Conservation (phyloP, 2,888 invertebrate species). For the Lampropteryx suffumata region DNA sequence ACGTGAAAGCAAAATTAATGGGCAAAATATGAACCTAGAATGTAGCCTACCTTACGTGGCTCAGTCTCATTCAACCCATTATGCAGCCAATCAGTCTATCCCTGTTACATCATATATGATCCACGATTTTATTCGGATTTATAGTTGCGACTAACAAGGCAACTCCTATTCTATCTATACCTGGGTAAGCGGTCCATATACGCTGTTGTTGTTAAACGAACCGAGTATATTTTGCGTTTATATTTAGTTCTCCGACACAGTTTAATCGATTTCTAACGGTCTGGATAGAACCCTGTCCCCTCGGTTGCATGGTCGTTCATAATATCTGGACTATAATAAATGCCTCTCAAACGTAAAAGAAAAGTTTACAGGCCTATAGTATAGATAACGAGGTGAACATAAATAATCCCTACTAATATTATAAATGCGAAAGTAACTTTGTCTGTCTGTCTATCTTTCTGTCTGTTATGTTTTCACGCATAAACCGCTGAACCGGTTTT, state of each 20-base stretch:
- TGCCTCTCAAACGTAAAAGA: not conserved
- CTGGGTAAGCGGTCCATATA: conserved; percentile 12
- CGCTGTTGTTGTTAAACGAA: conserved; percentile 21
- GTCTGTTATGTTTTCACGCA: too few relatives aligned
- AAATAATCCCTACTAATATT: too few relatives aligned
- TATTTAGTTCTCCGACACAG: conserved; percentile 25
- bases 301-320: conserved; percentile 1
- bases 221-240: conserved; percentile 27
- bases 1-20: not conserved
- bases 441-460: too few relatives aligned
- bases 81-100: not conserved
- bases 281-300: not conserved
- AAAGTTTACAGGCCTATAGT: not conserved
- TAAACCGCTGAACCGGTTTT: too few relatives aligned
- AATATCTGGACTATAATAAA: too few relatives aligned
- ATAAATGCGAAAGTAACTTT: too few relatives aligned
- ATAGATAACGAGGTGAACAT: too few relatives aligned
- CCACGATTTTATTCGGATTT: conserved; percentile 20
- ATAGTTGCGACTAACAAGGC: conserved; percentile 23
- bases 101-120: not conserved
- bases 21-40: not conserved
- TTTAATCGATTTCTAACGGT: conserved; percentile 26
- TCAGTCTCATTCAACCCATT: too few relatives aligned
- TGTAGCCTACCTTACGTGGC: too few relatives aligned
- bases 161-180: conserved; percentile 12